A percentile compares a stretch with the other conserved stretches of the same genome.
Conservation (phyloP, 2,888 invertebrate species). For the Mactromeris polynyma region DNA sequence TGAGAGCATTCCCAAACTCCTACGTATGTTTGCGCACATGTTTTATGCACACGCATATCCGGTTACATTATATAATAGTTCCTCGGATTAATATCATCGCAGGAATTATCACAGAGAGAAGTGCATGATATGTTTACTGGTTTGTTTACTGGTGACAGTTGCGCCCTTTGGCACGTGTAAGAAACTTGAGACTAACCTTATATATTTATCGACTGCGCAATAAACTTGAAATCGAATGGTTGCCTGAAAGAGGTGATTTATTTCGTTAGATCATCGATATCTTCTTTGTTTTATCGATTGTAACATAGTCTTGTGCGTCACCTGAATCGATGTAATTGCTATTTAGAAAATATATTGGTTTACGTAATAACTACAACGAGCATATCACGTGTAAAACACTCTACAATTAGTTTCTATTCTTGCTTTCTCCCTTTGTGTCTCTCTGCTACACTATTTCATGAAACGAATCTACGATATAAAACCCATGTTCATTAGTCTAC, state of each 20-base stretch:
- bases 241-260: background rate
- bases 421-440: background rate
- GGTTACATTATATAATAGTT: background rate
- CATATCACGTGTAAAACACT: background rate
- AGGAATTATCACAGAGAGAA: background rate
- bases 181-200: background rate
- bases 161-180: background rate
- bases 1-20: background rate
- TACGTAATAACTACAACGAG: background rate
- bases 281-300: conserved; percentile 30
- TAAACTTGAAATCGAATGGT: background rate
- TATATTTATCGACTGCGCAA: background rate
- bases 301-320: conserved; percentile 6
- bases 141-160: background rate
- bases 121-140: background rate
- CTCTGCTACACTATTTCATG: background rate
- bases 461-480: background rate
- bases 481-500: background rate
- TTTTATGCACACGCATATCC: background rate
- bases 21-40: background rate
- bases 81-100: background rate
- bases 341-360: background rate
- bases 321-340: conserved; percentile 12
- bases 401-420: background rate
- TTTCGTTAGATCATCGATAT: background rate